Evolutionary conservation across 2,797 vertebrate species (phyloP), one percentile per base, ranked within the genome.

Genomic region (Danionella dracula): DNA sequence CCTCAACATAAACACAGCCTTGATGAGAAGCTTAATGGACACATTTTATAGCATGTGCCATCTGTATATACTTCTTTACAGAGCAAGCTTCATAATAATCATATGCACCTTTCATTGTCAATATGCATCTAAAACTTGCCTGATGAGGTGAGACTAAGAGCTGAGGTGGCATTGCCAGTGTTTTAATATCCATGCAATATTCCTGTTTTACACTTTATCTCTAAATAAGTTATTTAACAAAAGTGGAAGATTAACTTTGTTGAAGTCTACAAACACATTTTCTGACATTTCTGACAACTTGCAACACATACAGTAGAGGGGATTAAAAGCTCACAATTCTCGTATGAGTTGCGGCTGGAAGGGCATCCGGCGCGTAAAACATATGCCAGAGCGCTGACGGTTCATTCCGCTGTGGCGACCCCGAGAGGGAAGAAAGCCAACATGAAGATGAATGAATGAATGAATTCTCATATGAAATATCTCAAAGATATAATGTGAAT

Each of bases 51-150:
- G 70, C 68, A 44, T 40, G 11, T 32, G 12, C 73, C 76, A 78
- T 75, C 73, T 78, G 76, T 70, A 78, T 73, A 59, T 61, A 54
- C 62, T 70, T 73, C 71, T 75, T 66, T 40, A 46, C 56, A 23
- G 66, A 73, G 59, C 57, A 64, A 48, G 57, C 67, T 71, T 70
- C 72, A 78, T 68, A 78, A 73, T 78, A 78, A 78, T 78, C 61
- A 68, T 62, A 74, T 66, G 66, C 65, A 75, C 73, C 70, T 70
- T 66, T 75, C 68, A 62, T 44, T 64, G 68, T 68, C 68, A 53
- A 60, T 51, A 50, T 55, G 74, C 61, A 73, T 59, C 56, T 8
- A 29, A 27, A 65, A 68, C 63, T 61, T 71, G 60, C 45, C 61
- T 50, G 49, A 64, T 57, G 54, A 71, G 61, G 54, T 68, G 68